Percentiles rank a stretch among this genome's conserved stretches.
phyloP scores from a whole-genome alignment of 2,888 invertebrate genomes.

The Drosophila prolongata region DNA sequence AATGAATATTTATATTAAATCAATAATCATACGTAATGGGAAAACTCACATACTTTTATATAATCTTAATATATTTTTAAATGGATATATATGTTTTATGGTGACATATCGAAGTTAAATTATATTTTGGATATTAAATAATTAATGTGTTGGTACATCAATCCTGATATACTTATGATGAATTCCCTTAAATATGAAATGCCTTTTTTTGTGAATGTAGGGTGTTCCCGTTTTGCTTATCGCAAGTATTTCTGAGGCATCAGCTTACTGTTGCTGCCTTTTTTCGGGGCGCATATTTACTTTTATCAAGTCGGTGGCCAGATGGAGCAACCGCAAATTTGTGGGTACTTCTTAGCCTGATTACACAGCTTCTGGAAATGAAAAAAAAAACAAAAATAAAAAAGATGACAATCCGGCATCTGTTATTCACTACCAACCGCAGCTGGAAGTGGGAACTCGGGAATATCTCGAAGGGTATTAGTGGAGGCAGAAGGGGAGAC shows the following conservation, averaged over 20 bases:
- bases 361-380: constrained; percentile 28
- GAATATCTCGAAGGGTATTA: constrained; percentile 2
- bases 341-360: constrained; percentile 33
- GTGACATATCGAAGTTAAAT: too few species aligned
- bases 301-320: constrained; percentile 16
- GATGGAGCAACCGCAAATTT: constrained; percentile 41
- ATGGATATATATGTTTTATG: too few species aligned
- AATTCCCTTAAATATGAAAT: background rate
- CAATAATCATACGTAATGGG: too few species aligned
- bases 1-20: too few species aligned
- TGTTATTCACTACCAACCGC: constrained; percentile 21
- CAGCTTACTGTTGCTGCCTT: constrained; percentile 15
- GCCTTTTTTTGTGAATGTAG: background rate
- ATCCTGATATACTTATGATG: background rate
- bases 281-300: constrained; percentile 1
- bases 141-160: too few species aligned
- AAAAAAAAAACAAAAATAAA: background rate
- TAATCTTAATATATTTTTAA: too few species aligned
- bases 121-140: too few species aligned
- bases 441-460: constrained; percentile 1
- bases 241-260: constrained; percentile 21
- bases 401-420: constrained; percentile 17
- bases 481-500: background rate
- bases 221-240: constrained; percentile 16
- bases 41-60: too few species aligned